Base-by-base conservation (phyloP, 2,888 invertebrate genomes). In the Heliconius ismenius region DNA sequence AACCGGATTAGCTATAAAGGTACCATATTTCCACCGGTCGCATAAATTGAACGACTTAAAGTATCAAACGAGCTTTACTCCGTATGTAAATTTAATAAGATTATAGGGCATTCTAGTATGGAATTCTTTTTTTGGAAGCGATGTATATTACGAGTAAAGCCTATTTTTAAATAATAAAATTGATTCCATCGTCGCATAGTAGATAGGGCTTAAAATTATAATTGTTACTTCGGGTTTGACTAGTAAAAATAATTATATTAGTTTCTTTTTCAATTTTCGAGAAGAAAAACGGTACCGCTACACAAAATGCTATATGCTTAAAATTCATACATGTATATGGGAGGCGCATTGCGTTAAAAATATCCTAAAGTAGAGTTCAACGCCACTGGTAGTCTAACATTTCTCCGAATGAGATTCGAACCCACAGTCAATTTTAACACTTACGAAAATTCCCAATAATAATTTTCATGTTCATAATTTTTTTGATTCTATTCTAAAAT, bases 41-140 rank as follows among this genome's bases (percentile, higher is more conserved):
- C 67, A 67, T 67, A 67, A 67, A 67, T 67, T 67, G 43, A 67
- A 67, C 67, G 67, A 67, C 67, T 67, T 67, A 67, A 67, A 67
- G 67, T 67, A 43, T 67, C 39, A 67, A 67, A 43, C 67, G 67
- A 67, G 67, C 67, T 67, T 43, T 67, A 67, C 67, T 67, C 67
- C 67, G 24, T 43, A 43, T 67, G 67, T 67, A 67, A 67, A 6
- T 24, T 67, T 67, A 67, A 67, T 67, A 43, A 67, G 67, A 67
- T 43, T 39, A 67, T 67, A 67, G 13, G 67, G 39, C 24, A 26
- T 43, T 67, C 24, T 26, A 67, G 15, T 67, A 24, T 43, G 24
- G 26, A 62, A 65, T 2, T 36, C 13, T 43, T 24, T 24, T 39
- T 65, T 65, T 67, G 24, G 39, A 67, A 43, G 7, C 15, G 18